Percentiles rank a stretch among this genome's conserved stretches.
Evolutionary conservation across 2,888 invertebrate genomes (phyloP).

Genomic region (Plagodis pulveraria): DNA sequence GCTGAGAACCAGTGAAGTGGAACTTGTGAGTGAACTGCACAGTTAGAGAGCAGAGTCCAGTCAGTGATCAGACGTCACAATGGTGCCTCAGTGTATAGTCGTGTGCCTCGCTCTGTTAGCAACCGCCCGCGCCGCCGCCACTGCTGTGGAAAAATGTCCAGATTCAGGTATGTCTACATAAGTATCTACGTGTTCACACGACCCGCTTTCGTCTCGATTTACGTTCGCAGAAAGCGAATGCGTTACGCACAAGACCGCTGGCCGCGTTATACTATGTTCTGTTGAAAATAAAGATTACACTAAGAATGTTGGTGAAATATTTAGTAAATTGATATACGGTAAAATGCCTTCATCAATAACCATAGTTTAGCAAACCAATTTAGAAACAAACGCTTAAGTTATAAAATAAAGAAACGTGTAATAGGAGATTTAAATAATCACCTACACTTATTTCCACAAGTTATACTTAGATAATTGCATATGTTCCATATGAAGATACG

Average conservation of each 20-base stretch:
- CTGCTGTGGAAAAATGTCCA: constrained; percentile 66
- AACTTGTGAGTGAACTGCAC: constrained; percentile 7
- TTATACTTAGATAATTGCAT: too few relatives aligned
- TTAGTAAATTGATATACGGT: too few relatives aligned
- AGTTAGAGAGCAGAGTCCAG: background rate
- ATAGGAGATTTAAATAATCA: too few relatives aligned
- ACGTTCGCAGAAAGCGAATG: constrained; percentile 32
- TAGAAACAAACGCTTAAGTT: too few relatives aligned
- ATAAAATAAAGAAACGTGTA: too few relatives aligned
- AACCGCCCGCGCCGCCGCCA: constrained; percentile 56
- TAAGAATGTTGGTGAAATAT: too few relatives aligned
- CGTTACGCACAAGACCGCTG: constrained; percentile 9
- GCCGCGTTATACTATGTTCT: background rate
- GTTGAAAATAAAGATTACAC: background rate
- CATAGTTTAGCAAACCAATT: too few relatives aligned
- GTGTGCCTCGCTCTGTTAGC: constrained; percentile 59
- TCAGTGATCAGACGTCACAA: constrained; percentile 52
- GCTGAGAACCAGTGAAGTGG: background rate
- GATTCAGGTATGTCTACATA: constrained; percentile 72
- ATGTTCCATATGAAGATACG: too few relatives aligned
- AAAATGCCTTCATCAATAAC: too few relatives aligned
- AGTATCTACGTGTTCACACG: constrained; percentile 42
- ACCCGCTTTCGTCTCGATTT: constrained; percentile 62
- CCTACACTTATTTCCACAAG: too few relatives aligned
- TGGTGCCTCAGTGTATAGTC: constrained; percentile 60